These are phyloP conservation scores for Lagenorhynchus albirostris DNA, from an alignment of 2,113 vertebrate genomes.

Conservation along the genomic window DNA sequence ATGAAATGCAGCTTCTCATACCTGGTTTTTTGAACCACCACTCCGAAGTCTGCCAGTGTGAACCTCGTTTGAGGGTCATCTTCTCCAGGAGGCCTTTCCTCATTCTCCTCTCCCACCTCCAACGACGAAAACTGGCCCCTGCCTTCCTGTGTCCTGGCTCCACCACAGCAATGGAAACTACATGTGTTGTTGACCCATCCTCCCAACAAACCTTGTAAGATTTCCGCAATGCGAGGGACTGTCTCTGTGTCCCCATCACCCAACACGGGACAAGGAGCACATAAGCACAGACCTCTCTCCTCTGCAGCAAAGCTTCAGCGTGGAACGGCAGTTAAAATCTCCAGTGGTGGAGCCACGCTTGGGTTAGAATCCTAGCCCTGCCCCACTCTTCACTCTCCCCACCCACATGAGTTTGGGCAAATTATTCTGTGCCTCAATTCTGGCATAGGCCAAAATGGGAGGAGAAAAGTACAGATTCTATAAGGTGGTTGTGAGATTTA, in stretches of 20 bases:
- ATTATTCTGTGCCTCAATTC: not conserved
- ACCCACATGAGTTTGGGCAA: not conserved
- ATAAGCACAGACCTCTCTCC: not conserved
- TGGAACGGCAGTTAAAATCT: not conserved
- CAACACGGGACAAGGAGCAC: not conserved
- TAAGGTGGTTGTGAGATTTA: not conserved
- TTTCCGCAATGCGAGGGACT: not conserved
- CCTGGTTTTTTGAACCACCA: not conserved
- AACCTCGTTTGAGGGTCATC: not conserved
- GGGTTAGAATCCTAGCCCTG: not conserved
- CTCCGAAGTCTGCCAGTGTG: not conserved
- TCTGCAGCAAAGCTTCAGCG: not conserved
- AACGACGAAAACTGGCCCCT: not conserved
- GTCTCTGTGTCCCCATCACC: not conserved
- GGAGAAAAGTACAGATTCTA: not conserved
- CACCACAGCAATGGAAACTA: not conserved
- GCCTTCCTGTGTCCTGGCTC: not conserved
- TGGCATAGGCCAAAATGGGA: not conserved
- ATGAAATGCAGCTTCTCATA: not conserved
- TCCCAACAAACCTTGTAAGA: not conserved
- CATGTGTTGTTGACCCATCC: fast-evolving
- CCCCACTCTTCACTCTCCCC: not conserved
- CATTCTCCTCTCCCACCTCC: not conserved
- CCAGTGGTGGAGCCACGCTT: not conserved
- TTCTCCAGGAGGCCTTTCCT: not conserved